Evolutionary conservation across 2,888 invertebrate genomes (phyloP).

Genomic region (Amphipyra tragopoginis): DNA sequence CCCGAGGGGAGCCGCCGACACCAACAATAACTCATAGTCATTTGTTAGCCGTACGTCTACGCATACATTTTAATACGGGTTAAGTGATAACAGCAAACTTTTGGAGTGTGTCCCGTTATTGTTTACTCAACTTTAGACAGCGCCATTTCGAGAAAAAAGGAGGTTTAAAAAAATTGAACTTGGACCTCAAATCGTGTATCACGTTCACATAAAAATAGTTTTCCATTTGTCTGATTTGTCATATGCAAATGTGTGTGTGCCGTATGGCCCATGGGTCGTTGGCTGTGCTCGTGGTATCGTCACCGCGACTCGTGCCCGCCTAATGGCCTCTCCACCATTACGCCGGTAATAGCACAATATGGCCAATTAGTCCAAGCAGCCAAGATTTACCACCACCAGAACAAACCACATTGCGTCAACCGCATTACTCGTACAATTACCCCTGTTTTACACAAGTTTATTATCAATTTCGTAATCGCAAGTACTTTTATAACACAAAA

Average conservation of each 20-base stretch:
- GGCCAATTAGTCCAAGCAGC: conserved; percentile 79
- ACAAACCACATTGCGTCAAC: conserved; percentile 71
- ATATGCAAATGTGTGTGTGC: conserved; percentile 49
- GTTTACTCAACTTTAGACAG: conserved; percentile 28
- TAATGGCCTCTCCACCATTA: conserved; percentile 70
- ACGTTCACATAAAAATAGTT: conserved; percentile 37
- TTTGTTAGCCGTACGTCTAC: conserved; percentile 40
- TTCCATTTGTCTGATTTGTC: conserved; percentile 46
- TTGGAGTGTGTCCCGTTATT: conserved; percentile 31
- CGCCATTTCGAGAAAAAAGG: conserved; percentile 33
- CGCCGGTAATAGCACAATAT: conserved; percentile 72
- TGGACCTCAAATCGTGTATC: conserved; percentile 45
- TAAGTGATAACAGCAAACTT: conserved; percentile 44
- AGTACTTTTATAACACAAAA: no score
- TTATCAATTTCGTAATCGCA: conserved; percentile 50
- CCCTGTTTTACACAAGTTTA: conserved; percentile 63
- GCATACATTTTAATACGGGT: conserved; percentile 36
- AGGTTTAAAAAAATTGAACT: conserved; percentile 35
- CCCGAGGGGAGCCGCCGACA: conserved; percentile 67
- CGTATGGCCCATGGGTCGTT: conserved; percentile 48
- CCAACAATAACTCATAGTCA: conserved; percentile 62
- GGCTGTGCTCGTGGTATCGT: conserved; percentile 62
- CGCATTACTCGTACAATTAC: conserved; percentile 75
- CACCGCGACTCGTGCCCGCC: conserved; percentile 70
- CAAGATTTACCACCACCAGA: conserved; percentile 70